Percentiles rank a stretch among this genome's conserved stretches.
Evolutionary conservation across 2,888 invertebrate species (phyloP).

Genomic region (Drosophila robusta): DNA sequence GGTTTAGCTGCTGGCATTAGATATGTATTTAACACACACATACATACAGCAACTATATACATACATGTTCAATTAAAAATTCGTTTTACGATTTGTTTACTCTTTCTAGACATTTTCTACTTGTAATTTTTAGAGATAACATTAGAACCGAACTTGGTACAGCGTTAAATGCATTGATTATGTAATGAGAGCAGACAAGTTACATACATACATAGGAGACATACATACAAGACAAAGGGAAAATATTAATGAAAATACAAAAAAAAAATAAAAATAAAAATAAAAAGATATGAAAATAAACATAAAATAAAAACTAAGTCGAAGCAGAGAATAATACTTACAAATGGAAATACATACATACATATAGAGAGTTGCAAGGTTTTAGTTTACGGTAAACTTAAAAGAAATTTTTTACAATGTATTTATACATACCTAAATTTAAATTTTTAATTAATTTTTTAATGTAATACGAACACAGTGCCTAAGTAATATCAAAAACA

Average conservation of each 20-base stretch:
- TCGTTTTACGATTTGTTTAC: slow-evolving; percentile 9
- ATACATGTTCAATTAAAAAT: slow-evolving; percentile 21
- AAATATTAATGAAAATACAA: slow-evolving; percentile 9
- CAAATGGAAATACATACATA: slow-evolving; percentile 51
- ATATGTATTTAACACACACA: slow-evolving; percentile 39
- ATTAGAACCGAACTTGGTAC: slow-evolving; percentile 47
- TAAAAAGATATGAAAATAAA: slow-evolving; percentile 13
- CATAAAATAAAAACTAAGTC: slow-evolving; percentile 10
- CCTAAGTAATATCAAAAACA: slow-evolving; percentile 84
- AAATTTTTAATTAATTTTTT: slow-evolving; percentile 83
- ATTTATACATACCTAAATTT: slow-evolving; percentile 83
- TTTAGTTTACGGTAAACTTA: slow-evolving; percentile 80
- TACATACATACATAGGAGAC: slow-evolving; percentile 57
- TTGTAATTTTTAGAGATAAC: slow-evolving; percentile 67
- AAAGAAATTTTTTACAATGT: slow-evolving; percentile 79
- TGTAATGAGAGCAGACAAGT: slow-evolving; percentile 44
- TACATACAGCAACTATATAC: slow-evolving; percentile 22
- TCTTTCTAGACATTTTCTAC: slow-evolving; percentile 64
- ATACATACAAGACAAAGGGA: slow-evolving; percentile 26
- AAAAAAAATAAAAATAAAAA: slow-evolving; percentile 16
- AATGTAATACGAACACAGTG: slow-evolving; percentile 85
- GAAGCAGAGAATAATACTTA: slow-evolving; percentile 17
- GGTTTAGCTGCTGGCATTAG: slow-evolving; percentile 32
- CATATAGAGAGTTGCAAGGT: slow-evolving; percentile 68
- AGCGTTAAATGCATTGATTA: slow-evolving; percentile 46